Conservation (phyloP, 2,797 vertebrate genomes). For the Amniataba percoides region DNA sequence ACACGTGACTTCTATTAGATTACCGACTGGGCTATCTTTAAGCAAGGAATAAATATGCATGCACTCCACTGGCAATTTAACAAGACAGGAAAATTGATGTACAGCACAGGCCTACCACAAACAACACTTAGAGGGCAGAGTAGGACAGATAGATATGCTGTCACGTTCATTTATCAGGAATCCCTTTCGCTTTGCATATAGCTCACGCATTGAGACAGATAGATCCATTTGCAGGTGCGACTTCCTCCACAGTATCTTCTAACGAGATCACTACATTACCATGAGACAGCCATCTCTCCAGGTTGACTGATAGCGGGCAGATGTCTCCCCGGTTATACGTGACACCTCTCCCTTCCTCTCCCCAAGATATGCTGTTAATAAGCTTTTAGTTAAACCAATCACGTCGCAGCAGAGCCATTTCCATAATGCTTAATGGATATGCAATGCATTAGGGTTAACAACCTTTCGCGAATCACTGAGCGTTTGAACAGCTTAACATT, state of each 20-base stretch:
- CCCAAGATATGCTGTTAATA: conserved; percentile 74
- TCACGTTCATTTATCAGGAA: conserved; percentile 54
- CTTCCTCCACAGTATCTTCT: conserved; percentile 56
- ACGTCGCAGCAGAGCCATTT: conserved; percentile 64
- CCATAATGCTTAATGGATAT: conserved; percentile 80
- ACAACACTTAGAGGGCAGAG: conserved; percentile 50
- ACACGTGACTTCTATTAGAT: conserved; percentile 58
- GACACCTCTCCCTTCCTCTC: conserved; percentile 54
- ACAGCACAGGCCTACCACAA: conserved; percentile 12
- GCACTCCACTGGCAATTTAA: conserved; percentile 25
- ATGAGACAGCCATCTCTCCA: conserved; percentile 63
- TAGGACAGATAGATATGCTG: conserved; percentile 30
- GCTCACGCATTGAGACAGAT: conserved; percentile 40
- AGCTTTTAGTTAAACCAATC: conserved; percentile 83
- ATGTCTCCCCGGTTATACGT: conserved; percentile 62
- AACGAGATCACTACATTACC: conserved; percentile 71
- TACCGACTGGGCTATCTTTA: conserved; percentile 10
- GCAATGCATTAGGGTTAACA: conserved; percentile 81
- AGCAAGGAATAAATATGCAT: background rate
- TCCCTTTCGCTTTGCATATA: conserved; percentile 50
- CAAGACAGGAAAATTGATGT: conserved; percentile 19
- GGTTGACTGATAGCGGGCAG: conserved; percentile 70
- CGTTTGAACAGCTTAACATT: conserved; percentile 73
- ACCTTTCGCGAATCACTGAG: conserved; percentile 70
- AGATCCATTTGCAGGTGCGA: conserved; percentile 63